A percentile compares a stretch with the other conserved stretches of the same genome.
Evolutionary conservation across 2,113 vertebrate genomes (phyloP).

Genomic region (Mastomys coucha): DNA sequence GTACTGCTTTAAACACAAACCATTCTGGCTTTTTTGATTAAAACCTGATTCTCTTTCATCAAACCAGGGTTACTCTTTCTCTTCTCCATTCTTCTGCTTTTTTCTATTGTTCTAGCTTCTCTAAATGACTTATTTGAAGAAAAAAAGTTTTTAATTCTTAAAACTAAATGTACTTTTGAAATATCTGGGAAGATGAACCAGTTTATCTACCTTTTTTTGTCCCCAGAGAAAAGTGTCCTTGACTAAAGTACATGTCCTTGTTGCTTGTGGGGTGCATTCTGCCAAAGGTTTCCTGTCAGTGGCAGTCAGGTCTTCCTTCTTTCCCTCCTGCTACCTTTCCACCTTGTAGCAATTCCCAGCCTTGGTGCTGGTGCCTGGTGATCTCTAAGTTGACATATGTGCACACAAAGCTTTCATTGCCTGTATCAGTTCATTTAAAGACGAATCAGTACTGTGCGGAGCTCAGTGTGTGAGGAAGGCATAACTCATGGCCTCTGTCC

Average conservation of each 20-base stretch:
- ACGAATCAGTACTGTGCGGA: too few relatives aligned
- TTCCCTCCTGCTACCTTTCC: not conserved
- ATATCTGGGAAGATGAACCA: not conserved
- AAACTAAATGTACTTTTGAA: not conserved
- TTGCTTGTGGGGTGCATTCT: not conserved
- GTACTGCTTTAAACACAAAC: not conserved
- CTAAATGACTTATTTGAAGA: constrained; percentile 26
- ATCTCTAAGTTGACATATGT: not conserved
- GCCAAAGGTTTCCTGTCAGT: not conserved
- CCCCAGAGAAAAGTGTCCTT: accelerated
- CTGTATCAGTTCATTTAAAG: not conserved
- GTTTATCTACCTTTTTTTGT: not conserved
- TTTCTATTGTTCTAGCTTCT: not conserved
- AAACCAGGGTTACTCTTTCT: not conserved
- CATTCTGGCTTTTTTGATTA: not conserved
- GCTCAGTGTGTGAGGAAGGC: not conserved
- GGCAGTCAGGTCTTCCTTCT: not conserved
- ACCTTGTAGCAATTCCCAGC: too few relatives aligned
- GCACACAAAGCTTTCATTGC: not conserved
- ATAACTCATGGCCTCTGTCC: not conserved
- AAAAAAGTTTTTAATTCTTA: not conserved
- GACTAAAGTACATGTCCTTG: accelerated
- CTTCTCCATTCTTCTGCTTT: constrained; percentile 42
- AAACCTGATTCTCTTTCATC: not conserved
- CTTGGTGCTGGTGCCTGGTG: accelerated